A percentile compares a stretch with the other conserved stretches of the same genome.
These are phyloP conservation scores for Biston stratarius DNA, from an alignment of 2,888 invertebrate genomes.

Conservation along the genomic window DNA sequence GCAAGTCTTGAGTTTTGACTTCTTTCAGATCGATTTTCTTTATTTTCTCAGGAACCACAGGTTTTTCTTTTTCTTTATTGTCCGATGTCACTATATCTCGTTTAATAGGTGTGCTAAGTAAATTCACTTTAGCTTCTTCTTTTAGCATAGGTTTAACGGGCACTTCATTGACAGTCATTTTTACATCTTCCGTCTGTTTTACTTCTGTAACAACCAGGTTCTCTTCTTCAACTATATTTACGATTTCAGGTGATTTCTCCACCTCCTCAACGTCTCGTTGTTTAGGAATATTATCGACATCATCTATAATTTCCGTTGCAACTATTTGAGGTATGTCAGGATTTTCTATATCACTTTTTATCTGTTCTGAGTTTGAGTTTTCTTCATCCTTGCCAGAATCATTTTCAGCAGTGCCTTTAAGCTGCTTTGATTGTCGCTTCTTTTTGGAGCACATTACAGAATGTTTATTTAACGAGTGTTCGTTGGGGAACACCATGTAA, in stretches of 20 bases:
- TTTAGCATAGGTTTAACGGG: constrained; percentile 37
- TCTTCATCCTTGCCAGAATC: constrained; percentile 43
- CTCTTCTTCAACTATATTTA: constrained; percentile 34
- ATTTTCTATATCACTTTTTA: constrained; percentile 40
- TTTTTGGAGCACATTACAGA: constrained; percentile 69
- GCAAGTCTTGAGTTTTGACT: constrained; percentile 48
- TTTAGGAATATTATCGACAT: constrained; percentile 18
- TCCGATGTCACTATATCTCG: constrained; percentile 42
- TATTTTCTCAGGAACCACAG: constrained; percentile 47
- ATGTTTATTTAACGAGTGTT: constrained; percentile 81
- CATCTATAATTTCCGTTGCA: constrained; percentile 38
- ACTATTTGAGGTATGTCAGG: constrained; percentile 39
- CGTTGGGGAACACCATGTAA: constrained; percentile 85
- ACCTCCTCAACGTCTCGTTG: constrained; percentile 19
- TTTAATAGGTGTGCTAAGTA: constrained; percentile 42
- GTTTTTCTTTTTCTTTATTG: constrained; percentile 35
- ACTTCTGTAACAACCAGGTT: constrained; percentile 24
- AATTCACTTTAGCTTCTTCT: constrained; percentile 41
- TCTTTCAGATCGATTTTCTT: constrained; percentile 55
- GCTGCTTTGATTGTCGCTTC: constrained; percentile 71
- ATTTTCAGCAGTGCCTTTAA: constrained; percentile 50
- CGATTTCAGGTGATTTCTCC: constrained; percentile 29
- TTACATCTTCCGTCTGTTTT: constrained; percentile 5
- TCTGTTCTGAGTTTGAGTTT: constrained; percentile 37
- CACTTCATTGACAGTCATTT: constrained; percentile 33